Base-by-base conservation (phyloP, 2,797 vertebrate genomes). In the Esox masquinongy region DNA sequence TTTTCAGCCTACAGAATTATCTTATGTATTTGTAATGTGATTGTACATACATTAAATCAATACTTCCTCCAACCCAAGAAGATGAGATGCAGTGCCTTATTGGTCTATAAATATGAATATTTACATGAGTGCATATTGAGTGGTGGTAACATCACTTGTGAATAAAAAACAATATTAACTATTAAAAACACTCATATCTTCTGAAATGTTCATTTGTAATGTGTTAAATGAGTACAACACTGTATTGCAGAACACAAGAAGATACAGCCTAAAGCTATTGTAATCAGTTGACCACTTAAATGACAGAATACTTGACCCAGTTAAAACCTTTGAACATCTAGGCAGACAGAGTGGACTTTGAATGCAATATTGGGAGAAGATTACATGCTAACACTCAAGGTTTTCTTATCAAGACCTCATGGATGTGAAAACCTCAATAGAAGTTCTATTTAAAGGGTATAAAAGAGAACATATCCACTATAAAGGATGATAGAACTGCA, bases 31-130 rank as follows among this genome's bases (percentile, higher is more conserved):
- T 85, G 74, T 72, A 69, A 72, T 80, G 53, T 63, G 22, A 77
- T 63, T 80, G 71, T 80, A 70, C 73, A 76, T 72, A 19, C 86
- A 47, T 80, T 51, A 70, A 89, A 88, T 88, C 86, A 88, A 89
- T 11, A 12, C 39, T 3, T 69, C 8, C 73, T 78, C 71, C 43
- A 75, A 81, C 75, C 80, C 17, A 50, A 47, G 22, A 17, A 12
- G 56, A 26, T 61, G 22, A 19, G 22, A 61, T 17, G 26, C 64
- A 36, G 17, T 67, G 29, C 34, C 64, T 34, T 67, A 56, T 39
- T 56, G 53, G 56, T 67, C 16, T 8, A 66, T 66, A 34, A 17
- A 66, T 66, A 36, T 19, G 0, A 61, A 12, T 31, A 34, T 31
- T 34, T 36, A 36, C 8, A 34, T 34, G 15, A 16, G 63, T 66